Conservation (phyloP, 2,888 invertebrate species). For the Koerneria pararmatus region DNA sequence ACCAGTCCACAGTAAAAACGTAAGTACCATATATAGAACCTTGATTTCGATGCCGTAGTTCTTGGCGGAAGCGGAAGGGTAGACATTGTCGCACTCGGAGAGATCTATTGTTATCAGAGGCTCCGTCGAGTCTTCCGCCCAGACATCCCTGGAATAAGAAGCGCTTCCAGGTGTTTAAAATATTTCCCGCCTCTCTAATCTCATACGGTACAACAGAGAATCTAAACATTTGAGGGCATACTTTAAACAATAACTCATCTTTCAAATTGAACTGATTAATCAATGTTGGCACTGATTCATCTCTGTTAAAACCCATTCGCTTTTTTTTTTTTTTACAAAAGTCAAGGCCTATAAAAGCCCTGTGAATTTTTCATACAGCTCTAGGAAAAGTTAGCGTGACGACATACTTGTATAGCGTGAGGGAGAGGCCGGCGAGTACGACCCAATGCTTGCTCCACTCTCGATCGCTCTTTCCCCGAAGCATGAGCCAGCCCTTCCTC, state of each 20-base stretch:
- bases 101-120: conserved; percentile 52
- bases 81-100: conserved; percentile 56
- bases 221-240: no score
- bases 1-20: no score
- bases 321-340: no score
- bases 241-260: no score
- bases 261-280: no score
- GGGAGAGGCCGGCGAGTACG: conserved; percentile 52
- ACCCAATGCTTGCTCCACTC: conserved; percentile 60
- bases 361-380: neutral
- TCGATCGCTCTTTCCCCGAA: conserved; percentile 51
- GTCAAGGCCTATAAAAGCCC: neutral
- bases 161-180: no score
- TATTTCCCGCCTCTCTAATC: no score
- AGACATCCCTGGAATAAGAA: conserved; percentile 48
- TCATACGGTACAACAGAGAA: no score
- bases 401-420: conserved; percentile 53
- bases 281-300: no score
- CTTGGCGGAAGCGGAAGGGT: conserved; percentile 50
- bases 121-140: conserved; percentile 55
- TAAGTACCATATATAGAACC: conserved; percentile 34
- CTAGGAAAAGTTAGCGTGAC: neutral
- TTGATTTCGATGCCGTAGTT: conserved; percentile 59
- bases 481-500: conserved; percentile 59
- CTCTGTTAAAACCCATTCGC: no score